Percentiles rank a stretch among this genome's conserved stretches.
Conservation (phyloP, 2,797 vertebrate genomes). For the Alauda arvensis region DNA sequence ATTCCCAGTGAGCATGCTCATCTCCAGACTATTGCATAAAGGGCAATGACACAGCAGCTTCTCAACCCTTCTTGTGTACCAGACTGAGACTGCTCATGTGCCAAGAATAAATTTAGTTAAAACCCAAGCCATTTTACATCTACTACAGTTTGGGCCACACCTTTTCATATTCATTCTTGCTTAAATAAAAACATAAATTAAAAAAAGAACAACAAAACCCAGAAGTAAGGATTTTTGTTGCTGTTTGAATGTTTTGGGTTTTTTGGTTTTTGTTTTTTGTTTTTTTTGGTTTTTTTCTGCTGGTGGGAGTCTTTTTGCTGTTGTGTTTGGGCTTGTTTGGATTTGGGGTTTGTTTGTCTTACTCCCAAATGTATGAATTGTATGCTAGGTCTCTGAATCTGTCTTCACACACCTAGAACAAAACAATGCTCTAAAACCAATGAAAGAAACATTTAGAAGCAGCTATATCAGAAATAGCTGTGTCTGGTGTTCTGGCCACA, state of each 20-base stretch:
- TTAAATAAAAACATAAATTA: neutral
- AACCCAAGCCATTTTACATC: neutral
- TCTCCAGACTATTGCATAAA: neutral
- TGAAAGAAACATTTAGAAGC: neutral
- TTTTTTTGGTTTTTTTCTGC: too few species aligned
- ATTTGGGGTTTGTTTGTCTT: neutral
- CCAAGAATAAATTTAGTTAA: neutral
- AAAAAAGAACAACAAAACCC: neutral
- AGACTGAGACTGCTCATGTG: neutral
- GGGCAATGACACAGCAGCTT: neutral
- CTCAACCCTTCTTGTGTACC: neutral
- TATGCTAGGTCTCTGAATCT: neutral
- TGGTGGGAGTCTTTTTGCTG: neutral
- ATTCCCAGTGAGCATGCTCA: neutral
- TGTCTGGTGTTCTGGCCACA: neutral
- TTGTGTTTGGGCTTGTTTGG: neutral
- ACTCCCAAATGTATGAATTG: rapidly evolving
- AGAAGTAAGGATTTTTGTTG: neutral
- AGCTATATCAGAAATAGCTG: neutral
- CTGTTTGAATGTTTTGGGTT: rapidly evolving
- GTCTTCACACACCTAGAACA: neutral
- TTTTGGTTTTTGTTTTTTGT: too few species aligned
- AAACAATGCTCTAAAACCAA: neutral
- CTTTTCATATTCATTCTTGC: neutral
- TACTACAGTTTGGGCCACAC: neutral